Percentiles rank a stretch among this genome's conserved stretches.
phyloP scores from a whole-genome alignment of 1,140 invertebrate genomes.

The Helicoverpa armigera region DNA sequence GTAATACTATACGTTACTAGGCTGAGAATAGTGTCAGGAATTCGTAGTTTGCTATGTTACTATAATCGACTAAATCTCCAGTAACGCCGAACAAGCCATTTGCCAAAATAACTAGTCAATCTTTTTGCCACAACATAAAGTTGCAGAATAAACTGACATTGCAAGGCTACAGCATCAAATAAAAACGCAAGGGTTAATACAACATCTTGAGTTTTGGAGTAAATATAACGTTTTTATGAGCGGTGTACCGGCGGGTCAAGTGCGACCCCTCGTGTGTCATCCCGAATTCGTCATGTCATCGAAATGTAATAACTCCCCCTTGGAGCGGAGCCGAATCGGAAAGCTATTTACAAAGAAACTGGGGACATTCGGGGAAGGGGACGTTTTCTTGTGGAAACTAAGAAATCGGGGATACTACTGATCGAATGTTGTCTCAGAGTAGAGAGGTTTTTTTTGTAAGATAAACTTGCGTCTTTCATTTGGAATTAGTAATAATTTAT shows the following conservation, averaged over 20 bases:
- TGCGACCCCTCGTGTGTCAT: constrained; percentile 65
- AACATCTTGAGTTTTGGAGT: constrained; percentile 32
- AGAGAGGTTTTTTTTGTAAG: constrained; percentile 4
- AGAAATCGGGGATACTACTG: constrained; percentile 69
- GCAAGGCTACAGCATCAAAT: not conserved
- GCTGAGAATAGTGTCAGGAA: no score
- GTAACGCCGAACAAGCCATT: no score
- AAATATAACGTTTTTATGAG: constrained; percentile 51
- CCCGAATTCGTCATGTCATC: constrained; percentile 83
- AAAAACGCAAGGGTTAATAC: constrained; percentile 41
- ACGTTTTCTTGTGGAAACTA: constrained; percentile 62
- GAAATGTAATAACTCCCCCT: constrained; percentile 84
- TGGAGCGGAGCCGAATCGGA: constrained; percentile 62
- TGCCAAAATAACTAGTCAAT: no score
- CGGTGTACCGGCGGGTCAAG: constrained; percentile 55
- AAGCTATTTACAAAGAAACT: constrained; percentile 80
- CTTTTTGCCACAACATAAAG: not conserved
- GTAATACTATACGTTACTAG: no score
- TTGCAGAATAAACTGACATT: not conserved
- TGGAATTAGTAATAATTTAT: not conserved
- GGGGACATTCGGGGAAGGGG: constrained; percentile 56
- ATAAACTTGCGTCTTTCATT: not conserved
- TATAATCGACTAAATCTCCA: no score
- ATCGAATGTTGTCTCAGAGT: constrained; percentile 54
- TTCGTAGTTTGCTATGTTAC: no score